Conservation (phyloP, 2,888 invertebrate genomes). For the Trachelus tabidus region DNA sequence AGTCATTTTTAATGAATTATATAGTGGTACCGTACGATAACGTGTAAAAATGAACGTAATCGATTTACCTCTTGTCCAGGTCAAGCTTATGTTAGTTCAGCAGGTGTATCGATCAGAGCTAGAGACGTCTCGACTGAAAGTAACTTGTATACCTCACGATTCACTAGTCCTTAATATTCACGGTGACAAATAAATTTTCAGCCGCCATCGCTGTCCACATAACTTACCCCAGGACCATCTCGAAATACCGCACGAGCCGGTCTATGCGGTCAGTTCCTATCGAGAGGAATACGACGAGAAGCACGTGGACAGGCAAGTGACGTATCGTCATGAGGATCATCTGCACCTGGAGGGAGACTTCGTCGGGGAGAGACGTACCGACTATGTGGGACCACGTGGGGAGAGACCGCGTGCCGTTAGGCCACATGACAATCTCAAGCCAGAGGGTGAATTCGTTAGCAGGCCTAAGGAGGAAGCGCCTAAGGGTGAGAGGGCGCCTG, state of each 20-base stretch:
- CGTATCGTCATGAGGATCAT: conserved; percentile 76
- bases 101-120: too few relatives aligned
- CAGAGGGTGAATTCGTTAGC: conserved; percentile 70
- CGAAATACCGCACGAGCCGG: conserved; percentile 52
- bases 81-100: too few relatives aligned
- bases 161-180: too few relatives aligned
- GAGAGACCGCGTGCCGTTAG: conserved; percentile 62
- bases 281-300: conserved; percentile 76
- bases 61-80: too few relatives aligned
- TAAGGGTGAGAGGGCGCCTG: conserved; percentile 60
- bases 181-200: conserved; percentile 62
- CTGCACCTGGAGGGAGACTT: conserved; percentile 78
- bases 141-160: too few relatives aligned
- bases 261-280: conserved; percentile 70
- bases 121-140: too few relatives aligned
- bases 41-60: too few relatives aligned
- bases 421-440: conserved; percentile 63
- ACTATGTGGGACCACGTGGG: conserved; percentile 66
- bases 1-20: too few relatives aligned
- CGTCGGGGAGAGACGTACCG: conserved; percentile 67
- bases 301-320: conserved; percentile 71
- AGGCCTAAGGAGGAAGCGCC: conserved; percentile 65
- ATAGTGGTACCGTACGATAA: too few relatives aligned
- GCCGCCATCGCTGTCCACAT: conserved; percentile 88
- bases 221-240: conserved; percentile 64